Conservation (phyloP, 2,888 invertebrate genomes). For the Yponomeuta evonymella region DNA sequence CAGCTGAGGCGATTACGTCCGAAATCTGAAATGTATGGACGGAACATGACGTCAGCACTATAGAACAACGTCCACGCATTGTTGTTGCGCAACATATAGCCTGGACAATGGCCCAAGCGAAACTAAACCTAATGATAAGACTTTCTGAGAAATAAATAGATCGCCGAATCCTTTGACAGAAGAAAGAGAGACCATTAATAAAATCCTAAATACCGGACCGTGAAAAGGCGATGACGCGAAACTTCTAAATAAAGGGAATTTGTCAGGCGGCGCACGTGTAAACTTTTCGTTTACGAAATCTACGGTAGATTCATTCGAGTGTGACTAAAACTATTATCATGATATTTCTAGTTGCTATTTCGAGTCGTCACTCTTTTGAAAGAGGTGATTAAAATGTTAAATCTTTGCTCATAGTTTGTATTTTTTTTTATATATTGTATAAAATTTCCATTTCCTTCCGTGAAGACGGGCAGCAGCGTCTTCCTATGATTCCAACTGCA, state of each 20-base stretch:
- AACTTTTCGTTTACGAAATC: constrained; percentile 6
- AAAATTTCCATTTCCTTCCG: no score
- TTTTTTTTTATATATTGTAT: no score
- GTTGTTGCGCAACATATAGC: constrained; percentile 68
- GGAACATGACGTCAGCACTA: constrained; percentile 56
- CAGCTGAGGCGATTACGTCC: constrained; percentile 51
- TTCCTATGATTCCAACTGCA: no score
- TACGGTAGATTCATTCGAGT: constrained; percentile 3
- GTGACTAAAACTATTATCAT: constrained; percentile 6
- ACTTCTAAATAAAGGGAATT: constrained; percentile 41
- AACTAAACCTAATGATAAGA: constrained; percentile 47
- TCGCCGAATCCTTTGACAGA: constrained; percentile 53
- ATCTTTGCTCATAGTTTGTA: no score
- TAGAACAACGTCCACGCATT: constrained; percentile 45
- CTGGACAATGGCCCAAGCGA: constrained; percentile 47
- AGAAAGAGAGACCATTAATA: constrained; percentile 59
- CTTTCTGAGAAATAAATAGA: constrained; percentile 42
- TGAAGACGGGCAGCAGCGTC: no score
- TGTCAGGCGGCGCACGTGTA: constrained; percentile 25
- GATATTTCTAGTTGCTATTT: neutral
- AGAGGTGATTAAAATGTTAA: neutral
- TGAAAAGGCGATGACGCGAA: constrained; percentile 46
- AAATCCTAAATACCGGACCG: constrained; percentile 54
- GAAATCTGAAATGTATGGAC: constrained; percentile 62
- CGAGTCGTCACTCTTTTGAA: neutral